A percentile compares a stretch with the other conserved stretches of the same genome.
Conservation (phyloP, 2,113 vertebrate genomes). For the Calonectris borealis region DNA sequence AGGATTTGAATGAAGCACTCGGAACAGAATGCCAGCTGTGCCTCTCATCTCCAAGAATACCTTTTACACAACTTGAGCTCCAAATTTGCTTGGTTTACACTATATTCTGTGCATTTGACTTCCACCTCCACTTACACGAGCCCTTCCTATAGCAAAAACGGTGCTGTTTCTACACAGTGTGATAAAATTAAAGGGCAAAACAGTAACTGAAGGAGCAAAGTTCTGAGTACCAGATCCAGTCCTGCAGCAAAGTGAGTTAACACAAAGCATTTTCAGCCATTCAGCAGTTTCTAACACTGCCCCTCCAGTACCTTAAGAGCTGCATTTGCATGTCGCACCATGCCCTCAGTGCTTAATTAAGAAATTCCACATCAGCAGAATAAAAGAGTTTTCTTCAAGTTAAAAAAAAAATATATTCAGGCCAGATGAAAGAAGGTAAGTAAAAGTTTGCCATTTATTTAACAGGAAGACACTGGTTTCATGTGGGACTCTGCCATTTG, state of each 20-base stretch:
- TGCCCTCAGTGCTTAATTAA: neutral
- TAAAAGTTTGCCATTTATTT: neutral
- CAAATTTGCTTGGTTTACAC: neutral
- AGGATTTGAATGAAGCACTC: neutral
- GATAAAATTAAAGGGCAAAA: neutral
- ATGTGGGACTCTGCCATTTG: neutral
- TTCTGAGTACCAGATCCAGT: neutral
- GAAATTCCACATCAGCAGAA: constrained; percentile 40
- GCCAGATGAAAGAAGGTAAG: neutral
- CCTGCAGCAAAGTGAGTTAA: neutral
- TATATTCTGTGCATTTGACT: neutral
- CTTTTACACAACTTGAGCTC: neutral
- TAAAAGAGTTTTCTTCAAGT: neutral
- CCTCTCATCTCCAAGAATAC: neutral
- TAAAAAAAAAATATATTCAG: neutral
- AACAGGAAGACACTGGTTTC: neutral
- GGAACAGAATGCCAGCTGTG: neutral
- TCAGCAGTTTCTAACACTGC: neutral
- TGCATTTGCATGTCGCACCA: neutral
- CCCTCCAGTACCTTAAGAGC: neutral
- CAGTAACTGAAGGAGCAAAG: neutral
- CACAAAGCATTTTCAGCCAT: neutral
- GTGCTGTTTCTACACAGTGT: neutral
- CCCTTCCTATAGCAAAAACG: no score
- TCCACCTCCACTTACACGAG: neutral